These are phyloP conservation scores for Esox lucius DNA, from an alignment of 2,797 vertebrate species.

Conservation along the genomic window DNA sequence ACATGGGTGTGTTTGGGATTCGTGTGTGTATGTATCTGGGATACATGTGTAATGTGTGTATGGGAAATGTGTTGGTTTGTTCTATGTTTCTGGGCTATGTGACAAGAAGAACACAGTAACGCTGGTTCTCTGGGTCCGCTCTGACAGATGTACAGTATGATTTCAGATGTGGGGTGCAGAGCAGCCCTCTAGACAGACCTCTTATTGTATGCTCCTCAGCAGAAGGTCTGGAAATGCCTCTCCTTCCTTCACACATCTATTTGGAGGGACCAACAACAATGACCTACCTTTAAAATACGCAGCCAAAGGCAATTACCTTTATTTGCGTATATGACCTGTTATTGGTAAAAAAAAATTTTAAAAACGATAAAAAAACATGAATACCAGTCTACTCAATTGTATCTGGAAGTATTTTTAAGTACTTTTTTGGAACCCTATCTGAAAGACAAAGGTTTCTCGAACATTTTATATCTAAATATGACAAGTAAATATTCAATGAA, in stretches of 20 bases:
- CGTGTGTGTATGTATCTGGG: conserved; percentile 12
- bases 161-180: conserved; percentile 13
- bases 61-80: neutral
- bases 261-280: conserved; percentile 42
- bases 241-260: conserved; percentile 48
- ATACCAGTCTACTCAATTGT: no score
- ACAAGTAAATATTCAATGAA: no score
- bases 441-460: no score
- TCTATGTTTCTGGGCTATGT: conserved; percentile 27
- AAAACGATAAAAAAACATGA: no score
- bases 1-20: conserved; percentile 20
- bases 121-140: conserved; percentile 27
- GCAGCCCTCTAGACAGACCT: conserved; percentile 37
- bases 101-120: conserved; percentile 26
- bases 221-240: conserved; percentile 32
- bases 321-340: no score
- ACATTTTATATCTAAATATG: no score
- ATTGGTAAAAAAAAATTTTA: no score
- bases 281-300: neutral
- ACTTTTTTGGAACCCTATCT: no score
- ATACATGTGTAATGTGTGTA: neutral
- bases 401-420: no score
- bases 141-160: conserved; percentile 4
- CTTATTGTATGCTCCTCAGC: conserved; percentile 50
- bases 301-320: no score